Conservation (phyloP, 1,140 invertebrate species). For the Leptestheria dahalacensis region DNA sequence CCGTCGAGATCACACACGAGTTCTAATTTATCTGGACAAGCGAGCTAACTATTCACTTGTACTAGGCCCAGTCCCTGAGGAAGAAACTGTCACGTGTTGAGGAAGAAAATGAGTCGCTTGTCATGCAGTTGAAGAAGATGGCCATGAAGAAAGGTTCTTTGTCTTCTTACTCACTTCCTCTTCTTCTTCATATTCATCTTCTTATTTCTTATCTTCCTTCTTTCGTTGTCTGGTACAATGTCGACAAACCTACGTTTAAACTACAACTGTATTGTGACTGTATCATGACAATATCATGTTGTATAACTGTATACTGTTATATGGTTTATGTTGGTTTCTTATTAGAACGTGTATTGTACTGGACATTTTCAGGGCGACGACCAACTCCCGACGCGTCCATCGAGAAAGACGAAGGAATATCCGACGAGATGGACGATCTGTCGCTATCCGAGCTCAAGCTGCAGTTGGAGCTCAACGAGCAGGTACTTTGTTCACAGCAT, state of each 20-base stretch:
- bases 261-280: too few relatives aligned
- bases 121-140: slow-evolving; percentile 86
- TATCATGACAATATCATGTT: too few relatives aligned
- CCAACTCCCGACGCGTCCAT: slow-evolving; percentile 43
- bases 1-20: neutral
- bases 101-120: slow-evolving; percentile 83
- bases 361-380: slow-evolving; percentile 22
- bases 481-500: slow-evolving; percentile 29
- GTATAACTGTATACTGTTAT: too few relatives aligned
- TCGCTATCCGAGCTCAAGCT: slow-evolving; percentile 51
- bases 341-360: too few relatives aligned
- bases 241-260: too few relatives aligned
- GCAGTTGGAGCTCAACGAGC: slow-evolving; percentile 72
- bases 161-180: too few relatives aligned
- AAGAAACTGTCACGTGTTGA: slow-evolving; percentile 74
- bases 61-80: slow-evolving; percentile 61
- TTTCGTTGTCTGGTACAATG: too few relatives aligned
- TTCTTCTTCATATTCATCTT: too few relatives aligned
- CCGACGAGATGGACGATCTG: slow-evolving; percentile 49
- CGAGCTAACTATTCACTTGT: slow-evolving; percentile 26
- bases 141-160: slow-evolving; percentile 37
- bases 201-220: too few relatives aligned
- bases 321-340: too few relatives aligned
- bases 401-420: slow-evolving; percentile 55
- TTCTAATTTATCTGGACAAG: too few relatives aligned